Conservation (phyloP, 2,797 vertebrate species). For the Graptemys geographica region DNA sequence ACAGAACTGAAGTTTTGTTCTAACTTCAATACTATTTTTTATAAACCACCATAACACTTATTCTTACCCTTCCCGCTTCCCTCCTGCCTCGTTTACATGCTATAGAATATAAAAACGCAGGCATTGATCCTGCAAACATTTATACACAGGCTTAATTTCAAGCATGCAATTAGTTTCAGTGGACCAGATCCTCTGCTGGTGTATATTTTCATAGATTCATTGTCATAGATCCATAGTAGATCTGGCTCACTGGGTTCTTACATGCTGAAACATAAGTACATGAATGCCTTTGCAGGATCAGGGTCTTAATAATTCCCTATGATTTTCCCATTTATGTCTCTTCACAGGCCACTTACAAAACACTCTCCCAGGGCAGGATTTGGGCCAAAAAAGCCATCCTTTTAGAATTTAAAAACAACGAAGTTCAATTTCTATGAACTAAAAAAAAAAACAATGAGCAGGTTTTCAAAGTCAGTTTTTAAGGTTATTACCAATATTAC, state of each 20-base stretch:
- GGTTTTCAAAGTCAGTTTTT: background rate
- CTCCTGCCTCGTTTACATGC: background rate
- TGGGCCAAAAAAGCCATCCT: background rate
- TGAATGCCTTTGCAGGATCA: background rate
- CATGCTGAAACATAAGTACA: background rate
- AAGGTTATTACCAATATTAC: background rate
- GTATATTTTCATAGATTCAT: rapidly evolving
- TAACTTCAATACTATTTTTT: background rate
- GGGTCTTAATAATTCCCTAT: background rate
- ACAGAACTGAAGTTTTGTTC: background rate
- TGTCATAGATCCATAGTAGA: background rate
- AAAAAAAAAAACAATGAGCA: conserved; percentile 1
- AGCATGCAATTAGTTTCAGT: background rate
- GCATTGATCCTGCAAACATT: background rate
- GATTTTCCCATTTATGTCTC: background rate
- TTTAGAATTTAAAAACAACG: conserved; percentile 27
- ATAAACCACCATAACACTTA: background rate
- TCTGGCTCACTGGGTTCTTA: background rate
- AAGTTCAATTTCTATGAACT: conserved; percentile 25
- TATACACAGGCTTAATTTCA: background rate
- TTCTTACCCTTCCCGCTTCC: background rate
- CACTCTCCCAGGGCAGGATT: background rate
- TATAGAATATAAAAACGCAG: background rate
- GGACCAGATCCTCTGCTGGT: background rate
- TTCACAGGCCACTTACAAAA: background rate